A percentile compares a stretch with the other conserved stretches of the same genome.
Evolutionary conservation across 2,888 invertebrate species (phyloP).

Genomic region (Congeria kusceri): DNA sequence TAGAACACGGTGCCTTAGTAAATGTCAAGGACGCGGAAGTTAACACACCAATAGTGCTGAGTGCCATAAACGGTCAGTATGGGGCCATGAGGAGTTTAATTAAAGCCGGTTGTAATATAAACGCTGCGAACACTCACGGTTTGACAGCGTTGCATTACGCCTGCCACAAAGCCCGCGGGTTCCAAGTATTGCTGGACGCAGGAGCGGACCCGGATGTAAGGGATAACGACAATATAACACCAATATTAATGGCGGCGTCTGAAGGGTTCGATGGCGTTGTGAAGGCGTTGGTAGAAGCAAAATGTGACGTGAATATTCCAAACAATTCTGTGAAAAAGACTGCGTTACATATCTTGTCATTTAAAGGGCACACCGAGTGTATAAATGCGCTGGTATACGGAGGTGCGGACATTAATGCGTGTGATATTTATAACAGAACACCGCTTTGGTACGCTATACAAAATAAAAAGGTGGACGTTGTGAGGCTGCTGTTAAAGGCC

Average conservation of each 20-base stretch:
- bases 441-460: conserved; percentile 82
- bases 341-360: conserved; percentile 81
- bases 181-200: conserved; percentile 74
- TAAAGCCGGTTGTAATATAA: conserved; percentile 69
- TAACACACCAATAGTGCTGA: conserved; percentile 79
- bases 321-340: conserved; percentile 73
- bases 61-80: conserved; percentile 71
- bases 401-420: conserved; percentile 77
- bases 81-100: conserved; percentile 64
- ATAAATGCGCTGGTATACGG: conserved; percentile 74
- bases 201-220: conserved; percentile 79
- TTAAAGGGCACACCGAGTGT: conserved; percentile 81
- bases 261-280: conserved; percentile 82
- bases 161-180: conserved; percentile 77
- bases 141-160: conserved; percentile 87
- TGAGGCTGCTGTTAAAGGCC: conserved; percentile 76
- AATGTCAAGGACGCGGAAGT: conserved; percentile 72
- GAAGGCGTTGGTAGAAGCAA: conserved; percentile 68
- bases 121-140: conserved; percentile 81
- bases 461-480: conserved; percentile 74
- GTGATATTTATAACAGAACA: conserved; percentile 71
- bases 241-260: conserved; percentile 81
- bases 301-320: conserved; percentile 78
- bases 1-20: conserved; percentile 71
- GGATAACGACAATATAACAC: conserved; percentile 80